Evolutionary conservation across 2,113 vertebrate genomes (phyloP), one percentile per base, ranked within the genome.

Genomic region (Phasianus colchicus): DNA sequence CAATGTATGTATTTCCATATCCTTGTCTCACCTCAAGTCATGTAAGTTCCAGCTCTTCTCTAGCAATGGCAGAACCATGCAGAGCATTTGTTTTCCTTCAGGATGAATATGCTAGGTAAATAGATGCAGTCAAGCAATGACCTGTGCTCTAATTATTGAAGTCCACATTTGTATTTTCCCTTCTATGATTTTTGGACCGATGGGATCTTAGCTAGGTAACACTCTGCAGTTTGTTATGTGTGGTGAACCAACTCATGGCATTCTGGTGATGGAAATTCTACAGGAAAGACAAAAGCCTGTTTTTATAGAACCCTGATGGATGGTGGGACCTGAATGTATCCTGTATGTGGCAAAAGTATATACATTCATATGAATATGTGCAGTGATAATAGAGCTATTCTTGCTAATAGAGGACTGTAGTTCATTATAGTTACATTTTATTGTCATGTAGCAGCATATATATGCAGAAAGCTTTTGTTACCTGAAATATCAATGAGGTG

Each of bases 371-470:
- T 6, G 58, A 52, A 54, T 94, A 90, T 86, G 76, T 93, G 88
- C 78, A 93, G 86, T 80, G 76, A 54, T 92, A 86, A 93, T 54
- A 90, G 80, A 95, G 64, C 76, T 97, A 71, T 92, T 92, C 89
- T 95, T 96, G 88, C 83, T 94, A 95, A 93, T 71, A 82, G 60
- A 76, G 78, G 83, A 71, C 18, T 75, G 42, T 52, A 93, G 84
- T 75, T 92, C 91, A 76, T 54, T 80, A 2, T 91, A 90, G 73
- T 90, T 81, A 18, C 60, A 60, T 36, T 69, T 42, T 54, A 85
- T 85, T 77, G 76, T 67, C 52, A 81, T 43, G 47, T 92, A 94
- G 93, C 95, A 86, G 88, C 76, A 63, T 3, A 73, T 42, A 22
- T 34, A 70, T 58, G 18, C 70, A 87, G 70, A 63, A 83, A 55